Evolutionary conservation across 2,113 vertebrate species (phyloP).

Genomic region (Egretta garzetta): DNA sequence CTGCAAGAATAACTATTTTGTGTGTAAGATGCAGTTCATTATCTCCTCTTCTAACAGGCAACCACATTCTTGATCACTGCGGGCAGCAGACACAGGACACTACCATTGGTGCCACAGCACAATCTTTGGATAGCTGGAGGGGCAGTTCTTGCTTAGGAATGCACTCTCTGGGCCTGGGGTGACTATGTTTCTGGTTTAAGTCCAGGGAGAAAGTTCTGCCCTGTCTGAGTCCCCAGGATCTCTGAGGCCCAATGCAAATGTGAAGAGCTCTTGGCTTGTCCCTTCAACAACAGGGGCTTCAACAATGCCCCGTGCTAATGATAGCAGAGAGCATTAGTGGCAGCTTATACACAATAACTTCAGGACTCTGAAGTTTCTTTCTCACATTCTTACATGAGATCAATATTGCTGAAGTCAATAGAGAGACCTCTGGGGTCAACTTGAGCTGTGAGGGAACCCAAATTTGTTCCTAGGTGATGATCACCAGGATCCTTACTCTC

Average conservation of each 20-base stretch:
- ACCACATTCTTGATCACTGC: not conserved
- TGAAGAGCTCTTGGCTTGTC: not conserved
- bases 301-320: no score
- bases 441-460: not conserved
- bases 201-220: not conserved
- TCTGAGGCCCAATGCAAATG: not conserved
- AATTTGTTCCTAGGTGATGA: not conserved
- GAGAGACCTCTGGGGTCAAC: not conserved
- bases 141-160: not conserved
- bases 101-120: not conserved
- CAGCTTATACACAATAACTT: not conserved
- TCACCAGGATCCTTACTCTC: not conserved
- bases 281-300: not conserved
- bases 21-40: not conserved
- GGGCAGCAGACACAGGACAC: not conserved
- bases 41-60: not conserved
- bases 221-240: not conserved
- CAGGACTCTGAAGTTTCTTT: not conserved
- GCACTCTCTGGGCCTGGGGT: not conserved
- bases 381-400: not conserved
- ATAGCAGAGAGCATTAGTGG: not conserved
- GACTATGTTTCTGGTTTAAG: not conserved
- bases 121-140: not conserved
- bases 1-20: not conserved
- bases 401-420: not conserved